Percentiles rank a stretch among this genome's conserved stretches.
Conservation (phyloP, 2,888 invertebrate genomes). For the Protonemura montana region DNA sequence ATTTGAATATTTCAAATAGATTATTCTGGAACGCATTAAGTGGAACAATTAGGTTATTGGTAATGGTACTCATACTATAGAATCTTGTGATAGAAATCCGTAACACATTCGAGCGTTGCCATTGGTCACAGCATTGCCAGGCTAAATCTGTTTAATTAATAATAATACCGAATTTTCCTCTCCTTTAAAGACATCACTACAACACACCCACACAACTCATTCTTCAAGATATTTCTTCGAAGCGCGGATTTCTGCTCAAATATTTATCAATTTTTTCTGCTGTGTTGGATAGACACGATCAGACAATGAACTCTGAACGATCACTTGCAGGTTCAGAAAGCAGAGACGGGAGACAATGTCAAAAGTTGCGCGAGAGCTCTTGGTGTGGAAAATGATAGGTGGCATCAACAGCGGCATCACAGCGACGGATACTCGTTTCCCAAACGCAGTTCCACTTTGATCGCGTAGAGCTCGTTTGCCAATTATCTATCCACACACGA, state of each 20-base stretch:
- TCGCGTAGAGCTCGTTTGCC: not conserved
- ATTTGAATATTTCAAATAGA: too few relatives aligned
- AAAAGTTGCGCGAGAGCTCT: not conserved
- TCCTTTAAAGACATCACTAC: too few relatives aligned
- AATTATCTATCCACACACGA: not conserved
- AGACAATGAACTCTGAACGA: conserved; percentile 21
- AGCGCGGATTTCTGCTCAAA: not conserved
- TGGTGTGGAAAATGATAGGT: conserved; percentile 19
- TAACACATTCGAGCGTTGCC: too few relatives aligned
- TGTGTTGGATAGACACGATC: not conserved
- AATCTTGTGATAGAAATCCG: too few relatives aligned
- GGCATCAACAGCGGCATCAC: conserved; percentile 1
- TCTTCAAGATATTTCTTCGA: not conserved
- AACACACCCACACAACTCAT: not conserved
- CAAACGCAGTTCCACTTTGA: not conserved
- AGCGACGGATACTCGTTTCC: not conserved
- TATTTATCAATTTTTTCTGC: not conserved
- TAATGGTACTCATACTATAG: too few relatives aligned
- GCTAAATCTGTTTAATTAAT: too few relatives aligned
- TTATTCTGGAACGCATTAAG: too few relatives aligned
- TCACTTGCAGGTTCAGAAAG: conserved; percentile 1
- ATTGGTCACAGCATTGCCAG: too few relatives aligned
- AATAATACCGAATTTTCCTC: too few relatives aligned
- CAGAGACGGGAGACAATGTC: not conserved
- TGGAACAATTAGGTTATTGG: too few relatives aligned